Conservation (phyloP, 2,113 vertebrate species). For the Thymallus thymallus region DNA sequence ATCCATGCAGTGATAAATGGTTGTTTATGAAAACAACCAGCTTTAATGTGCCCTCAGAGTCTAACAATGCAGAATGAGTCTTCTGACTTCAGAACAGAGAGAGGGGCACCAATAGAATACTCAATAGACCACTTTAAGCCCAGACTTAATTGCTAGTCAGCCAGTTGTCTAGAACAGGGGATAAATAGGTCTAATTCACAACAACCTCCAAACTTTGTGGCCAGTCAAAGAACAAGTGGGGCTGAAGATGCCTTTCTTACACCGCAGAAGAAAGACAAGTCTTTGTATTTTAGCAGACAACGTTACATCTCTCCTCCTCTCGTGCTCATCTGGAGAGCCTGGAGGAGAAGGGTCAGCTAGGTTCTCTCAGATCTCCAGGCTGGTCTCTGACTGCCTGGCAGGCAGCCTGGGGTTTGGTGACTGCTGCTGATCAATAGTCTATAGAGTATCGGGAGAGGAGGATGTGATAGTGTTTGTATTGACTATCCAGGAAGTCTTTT, state of each 20-base stretch:
- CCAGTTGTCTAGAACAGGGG: neutral
- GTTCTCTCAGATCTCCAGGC: constrained; percentile 48
- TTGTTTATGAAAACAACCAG: neutral
- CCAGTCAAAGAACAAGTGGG: constrained; percentile 19
- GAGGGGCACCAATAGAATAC: neutral
- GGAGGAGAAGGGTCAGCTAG: constrained; percentile 61
- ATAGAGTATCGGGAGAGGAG: constrained; percentile 16
- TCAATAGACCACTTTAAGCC: neutral
- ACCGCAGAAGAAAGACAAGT: constrained; percentile 13
- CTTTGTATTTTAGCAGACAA: constrained; percentile 39
- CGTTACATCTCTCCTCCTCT: constrained; percentile 10
- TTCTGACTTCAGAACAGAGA: too few relatives aligned
- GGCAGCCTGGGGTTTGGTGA: constrained; percentile 32
- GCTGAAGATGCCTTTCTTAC: constrained; percentile 39
- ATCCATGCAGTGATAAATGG: neutral
- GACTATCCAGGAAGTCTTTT: neutral
- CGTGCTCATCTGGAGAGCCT: constrained; percentile 40
- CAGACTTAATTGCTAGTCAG: constrained; percentile 3
- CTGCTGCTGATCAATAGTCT: constrained; percentile 58
- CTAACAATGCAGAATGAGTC: neutral
- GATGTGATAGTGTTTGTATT: constrained; percentile 10
- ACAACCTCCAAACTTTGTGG: constrained; percentile 1
- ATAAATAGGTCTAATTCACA: neutral
- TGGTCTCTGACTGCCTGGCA: constrained; percentile 27
- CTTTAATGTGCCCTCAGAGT: neutral